phyloP scores from a whole-genome alignment of 1,140 invertebrate species.

The Neodiprion virginianus region DNA sequence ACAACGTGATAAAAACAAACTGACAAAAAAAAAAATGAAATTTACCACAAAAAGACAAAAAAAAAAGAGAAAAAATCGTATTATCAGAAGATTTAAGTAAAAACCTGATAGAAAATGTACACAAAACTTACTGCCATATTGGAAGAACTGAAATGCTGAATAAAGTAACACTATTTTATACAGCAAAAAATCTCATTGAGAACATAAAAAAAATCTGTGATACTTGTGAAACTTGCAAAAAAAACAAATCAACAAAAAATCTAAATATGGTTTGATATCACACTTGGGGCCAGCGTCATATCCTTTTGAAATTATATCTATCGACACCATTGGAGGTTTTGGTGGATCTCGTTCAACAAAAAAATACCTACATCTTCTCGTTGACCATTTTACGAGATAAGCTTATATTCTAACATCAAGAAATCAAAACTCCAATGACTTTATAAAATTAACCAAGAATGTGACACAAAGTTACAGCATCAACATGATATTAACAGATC shows the following conservation, averaged over 20 bases:
- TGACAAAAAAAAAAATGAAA: slow-evolving; percentile 28
- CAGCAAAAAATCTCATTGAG: slow-evolving; percentile 30
- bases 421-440: slow-evolving; percentile 20
- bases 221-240: slow-evolving; percentile 45
- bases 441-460: slow-evolving; percentile 24
- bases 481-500: slow-evolving; percentile 28
- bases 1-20: slow-evolving; percentile 32
- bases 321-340: slow-evolving; percentile 45
- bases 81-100: slow-evolving; percentile 22
- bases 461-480: slow-evolving; percentile 24
- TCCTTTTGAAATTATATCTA: slow-evolving; percentile 47
- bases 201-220: slow-evolving; percentile 38
- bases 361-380: slow-evolving; percentile 36
- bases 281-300: slow-evolving; percentile 46
- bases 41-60: neutral
- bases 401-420: slow-evolving; percentile 26
- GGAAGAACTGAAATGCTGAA: slow-evolving; percentile 33
- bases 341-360: slow-evolving; percentile 34
- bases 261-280: slow-evolving; percentile 44
- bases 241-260: slow-evolving; percentile 49
- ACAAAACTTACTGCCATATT: slow-evolving; percentile 31
- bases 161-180: slow-evolving; percentile 33
- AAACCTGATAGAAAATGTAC: slow-evolving; percentile 40
- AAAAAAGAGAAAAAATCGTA: slow-evolving; percentile 18
- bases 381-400: slow-evolving; percentile 25